Evolutionary conservation across 2,113 vertebrate genomes (phyloP).

Genomic region (Lophotis ruficrista): DNA sequence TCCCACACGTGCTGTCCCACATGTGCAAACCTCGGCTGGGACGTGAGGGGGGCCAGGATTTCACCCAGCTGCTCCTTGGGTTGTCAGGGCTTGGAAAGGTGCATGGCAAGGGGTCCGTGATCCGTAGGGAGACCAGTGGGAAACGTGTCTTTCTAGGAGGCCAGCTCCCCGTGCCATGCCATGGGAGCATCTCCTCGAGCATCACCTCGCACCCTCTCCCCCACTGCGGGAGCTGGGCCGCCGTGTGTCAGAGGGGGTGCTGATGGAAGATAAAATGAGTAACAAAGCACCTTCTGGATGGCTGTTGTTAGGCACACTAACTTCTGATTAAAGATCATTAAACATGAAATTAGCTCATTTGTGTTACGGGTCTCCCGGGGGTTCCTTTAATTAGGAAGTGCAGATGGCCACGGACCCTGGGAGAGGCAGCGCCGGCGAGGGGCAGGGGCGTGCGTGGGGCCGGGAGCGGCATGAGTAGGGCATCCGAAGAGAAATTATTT

Average conservation of each 20-base stretch:
- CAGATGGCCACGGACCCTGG: slow-evolving; percentile 73
- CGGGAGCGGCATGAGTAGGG: background rate
- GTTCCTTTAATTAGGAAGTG: slow-evolving; percentile 67
- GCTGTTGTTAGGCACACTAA: slow-evolving; percentile 69
- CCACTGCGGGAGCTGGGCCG: background rate
- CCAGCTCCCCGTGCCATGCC: background rate
- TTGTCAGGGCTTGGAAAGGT: background rate
- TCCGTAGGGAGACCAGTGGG: background rate
- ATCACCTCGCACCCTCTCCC: background rate
- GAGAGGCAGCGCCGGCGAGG: background rate
- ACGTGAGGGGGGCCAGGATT: background rate
- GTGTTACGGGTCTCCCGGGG: slow-evolving; percentile 73
- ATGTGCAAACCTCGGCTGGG: background rate
- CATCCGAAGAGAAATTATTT: slow-evolving; percentile 3
- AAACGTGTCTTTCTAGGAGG: background rate
- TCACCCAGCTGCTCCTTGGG: background rate
- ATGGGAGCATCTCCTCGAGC: background rate
- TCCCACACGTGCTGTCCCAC: fast-evolving
- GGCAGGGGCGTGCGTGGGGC: background rate
- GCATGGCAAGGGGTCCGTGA: background rate
- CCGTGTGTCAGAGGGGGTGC: background rate
- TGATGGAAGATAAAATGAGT: slow-evolving; percentile 4
- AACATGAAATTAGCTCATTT: slow-evolving; percentile 82
- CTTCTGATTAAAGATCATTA: slow-evolving; percentile 84
- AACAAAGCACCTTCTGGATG: slow-evolving; percentile 73